Percentiles rank a stretch among this genome's conserved stretches.
phyloP scores from a whole-genome alignment of 2,888 invertebrate species.

The Germaria angustata region DNA sequence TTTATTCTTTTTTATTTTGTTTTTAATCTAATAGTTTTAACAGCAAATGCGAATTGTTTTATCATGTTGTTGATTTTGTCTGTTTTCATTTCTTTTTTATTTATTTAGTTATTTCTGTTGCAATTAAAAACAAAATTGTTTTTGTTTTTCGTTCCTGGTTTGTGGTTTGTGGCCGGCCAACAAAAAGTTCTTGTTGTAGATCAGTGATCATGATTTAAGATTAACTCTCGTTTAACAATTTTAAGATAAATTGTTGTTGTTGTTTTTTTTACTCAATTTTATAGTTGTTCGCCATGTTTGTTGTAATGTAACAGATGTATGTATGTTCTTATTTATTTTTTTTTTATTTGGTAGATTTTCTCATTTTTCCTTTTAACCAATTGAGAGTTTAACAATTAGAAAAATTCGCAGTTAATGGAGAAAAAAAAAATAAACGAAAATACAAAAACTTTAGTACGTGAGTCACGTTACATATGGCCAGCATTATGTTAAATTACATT shows the following conservation, averaged over 20 bases:
- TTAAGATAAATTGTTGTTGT: constrained; percentile 62
- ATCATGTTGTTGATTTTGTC: constrained; percentile 54
- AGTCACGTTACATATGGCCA: constrained; percentile 68
- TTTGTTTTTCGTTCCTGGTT: constrained; percentile 69
- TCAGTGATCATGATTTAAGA: constrained; percentile 70
- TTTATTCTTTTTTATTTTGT: constrained; percentile 35
- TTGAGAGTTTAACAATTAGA: constrained; percentile 66
- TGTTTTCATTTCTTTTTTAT: constrained; percentile 66
- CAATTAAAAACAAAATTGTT: constrained; percentile 69
- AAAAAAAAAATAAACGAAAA: constrained; percentile 11
- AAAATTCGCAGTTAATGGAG: constrained; percentile 61
- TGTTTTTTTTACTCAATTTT: background rate
- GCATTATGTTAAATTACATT: constrained; percentile 62
- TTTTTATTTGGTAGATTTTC: background rate
- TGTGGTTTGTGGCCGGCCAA: constrained; percentile 21
- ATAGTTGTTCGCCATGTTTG: constrained; percentile 45
- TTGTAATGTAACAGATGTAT: constrained; percentile 65
- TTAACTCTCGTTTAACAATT: constrained; percentile 66
- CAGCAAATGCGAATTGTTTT: constrained; percentile 65
- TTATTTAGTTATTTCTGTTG: constrained; percentile 40
- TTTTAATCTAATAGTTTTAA: constrained; percentile 61
- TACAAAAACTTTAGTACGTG: constrained; percentile 61
- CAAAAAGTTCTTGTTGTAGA: constrained; percentile 69
- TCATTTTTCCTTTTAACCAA: background rate
- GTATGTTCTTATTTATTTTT: constrained; percentile 57